Evolutionary conservation across 2,113 vertebrate species (phyloP).

Genomic region (Stegostoma tigrinum): DNA sequence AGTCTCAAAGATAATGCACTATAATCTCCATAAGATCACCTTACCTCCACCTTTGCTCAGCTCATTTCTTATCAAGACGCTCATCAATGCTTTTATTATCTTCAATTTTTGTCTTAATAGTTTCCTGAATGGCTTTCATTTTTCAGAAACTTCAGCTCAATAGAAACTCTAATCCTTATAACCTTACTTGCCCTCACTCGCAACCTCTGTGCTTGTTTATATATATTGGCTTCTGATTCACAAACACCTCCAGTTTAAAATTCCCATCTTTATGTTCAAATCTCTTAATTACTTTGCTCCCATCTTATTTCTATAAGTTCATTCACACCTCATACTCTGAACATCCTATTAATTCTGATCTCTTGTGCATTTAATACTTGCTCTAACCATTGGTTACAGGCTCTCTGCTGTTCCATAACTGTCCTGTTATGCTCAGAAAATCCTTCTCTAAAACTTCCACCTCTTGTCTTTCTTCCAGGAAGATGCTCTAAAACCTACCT

Average conservation of each 20-base stretch:
- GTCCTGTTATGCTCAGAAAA: background rate
- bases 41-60: background rate
- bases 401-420: background rate
- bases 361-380: background rate
- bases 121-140: background rate
- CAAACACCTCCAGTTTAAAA: background rate
- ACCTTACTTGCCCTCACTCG: background rate
- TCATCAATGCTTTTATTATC: background rate
- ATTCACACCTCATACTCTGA: background rate
- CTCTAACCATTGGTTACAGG: background rate
- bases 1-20: background rate
- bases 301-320: background rate
- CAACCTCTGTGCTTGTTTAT: background rate
- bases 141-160: background rate
- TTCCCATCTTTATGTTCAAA: background rate
- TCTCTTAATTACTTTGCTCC: background rate
- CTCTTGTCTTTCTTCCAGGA: background rate
- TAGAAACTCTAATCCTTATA: background rate
- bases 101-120: background rate
- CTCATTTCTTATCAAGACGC: background rate
- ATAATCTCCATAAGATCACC: background rate
- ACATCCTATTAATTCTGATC: background rate
- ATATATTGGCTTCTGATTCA: background rate
- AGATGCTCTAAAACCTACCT: background rate
- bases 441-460: background rate